A percentile compares a stretch with the other conserved stretches of the same genome.
These are phyloP conservation scores for Solea solea DNA, from an alignment of 2,113 vertebrate genomes.

Conservation along the genomic window DNA sequence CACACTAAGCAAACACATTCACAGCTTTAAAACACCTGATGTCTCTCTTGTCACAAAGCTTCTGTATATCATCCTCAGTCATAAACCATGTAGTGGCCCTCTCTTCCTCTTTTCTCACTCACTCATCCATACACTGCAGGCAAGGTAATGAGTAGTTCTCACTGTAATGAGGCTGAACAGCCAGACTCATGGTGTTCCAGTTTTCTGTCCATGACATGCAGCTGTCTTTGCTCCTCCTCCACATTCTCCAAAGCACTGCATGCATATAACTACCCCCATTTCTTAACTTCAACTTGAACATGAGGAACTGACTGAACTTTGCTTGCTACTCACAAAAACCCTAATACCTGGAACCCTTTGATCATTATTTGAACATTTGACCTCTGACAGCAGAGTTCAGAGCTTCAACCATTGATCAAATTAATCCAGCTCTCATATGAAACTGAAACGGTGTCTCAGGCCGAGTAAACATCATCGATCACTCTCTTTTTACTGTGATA, in stretches of 20 bases:
- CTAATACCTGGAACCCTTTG: too few relatives aligned
- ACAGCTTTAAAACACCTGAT: background rate
- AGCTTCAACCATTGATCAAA: background rate
- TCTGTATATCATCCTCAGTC: constrained; percentile 28
- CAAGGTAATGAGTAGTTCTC: constrained; percentile 37
- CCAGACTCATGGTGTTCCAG: constrained; percentile 57
- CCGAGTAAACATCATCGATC: constrained; percentile 15
- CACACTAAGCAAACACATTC: background rate
- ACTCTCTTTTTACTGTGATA: background rate
- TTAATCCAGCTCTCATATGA: constrained; percentile 7
- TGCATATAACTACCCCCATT: background rate
- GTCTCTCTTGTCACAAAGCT: constrained; percentile 2
- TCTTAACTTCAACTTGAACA: background rate
- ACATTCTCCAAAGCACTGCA: constrained; percentile 29
- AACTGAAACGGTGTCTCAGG: constrained; percentile 7
- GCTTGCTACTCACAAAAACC: background rate
- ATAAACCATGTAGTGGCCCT: background rate
- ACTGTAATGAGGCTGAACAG: constrained; percentile 44
- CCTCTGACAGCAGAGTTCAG: constrained; percentile 21
- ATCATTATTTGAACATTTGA: background rate
- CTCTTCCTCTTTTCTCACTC: constrained; percentile 29
- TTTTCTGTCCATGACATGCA: constrained; percentile 39
- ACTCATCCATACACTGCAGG: constrained; percentile 27
- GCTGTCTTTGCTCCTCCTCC: constrained; percentile 13
- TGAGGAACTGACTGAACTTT: background rate